Percentiles rank a stretch among this genome's conserved stretches.
Conservation (phyloP, 2,113 vertebrate genomes). For the Elgaria multicarinata region DNA sequence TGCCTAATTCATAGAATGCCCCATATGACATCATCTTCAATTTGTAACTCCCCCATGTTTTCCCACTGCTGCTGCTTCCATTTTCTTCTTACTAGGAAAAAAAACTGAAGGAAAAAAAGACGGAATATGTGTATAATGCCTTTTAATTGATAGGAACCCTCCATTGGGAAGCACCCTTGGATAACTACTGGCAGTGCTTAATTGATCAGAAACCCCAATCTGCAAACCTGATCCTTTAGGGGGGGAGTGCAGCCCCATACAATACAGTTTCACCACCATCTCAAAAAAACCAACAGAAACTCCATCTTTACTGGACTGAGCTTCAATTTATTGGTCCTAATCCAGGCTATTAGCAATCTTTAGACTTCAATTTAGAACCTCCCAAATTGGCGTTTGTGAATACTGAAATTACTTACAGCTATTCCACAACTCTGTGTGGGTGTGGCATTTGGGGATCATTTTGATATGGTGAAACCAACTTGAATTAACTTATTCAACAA, state of each 20-base stretch:
- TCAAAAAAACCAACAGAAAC: background rate
- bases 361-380: background rate
- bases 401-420: background rate
- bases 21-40: too few relatives aligned
- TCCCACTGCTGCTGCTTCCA: too few relatives aligned
- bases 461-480: background rate
- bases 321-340: background rate
- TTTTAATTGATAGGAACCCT: too few relatives aligned
- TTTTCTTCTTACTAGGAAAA: too few relatives aligned
- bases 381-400: background rate
- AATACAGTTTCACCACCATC: background rate
- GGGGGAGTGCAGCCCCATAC: background rate
- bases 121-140: too few relatives aligned
- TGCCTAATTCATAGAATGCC: too few relatives aligned
- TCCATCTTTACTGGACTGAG: too few relatives aligned
- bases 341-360: background rate
- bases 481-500: background rate
- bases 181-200: too few relatives aligned
- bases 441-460: background rate
- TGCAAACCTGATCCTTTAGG: background rate
- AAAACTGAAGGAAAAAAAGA: too few relatives aligned
- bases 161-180: too few relatives aligned
- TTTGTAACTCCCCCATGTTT: too few relatives aligned
- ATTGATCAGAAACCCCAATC: background rate
- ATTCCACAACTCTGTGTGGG: background rate